Percentiles rank a stretch among this genome's conserved stretches.
phyloP scores from a whole-genome alignment of 2,113 vertebrate genomes.

The Chaetura pelagica region DNA sequence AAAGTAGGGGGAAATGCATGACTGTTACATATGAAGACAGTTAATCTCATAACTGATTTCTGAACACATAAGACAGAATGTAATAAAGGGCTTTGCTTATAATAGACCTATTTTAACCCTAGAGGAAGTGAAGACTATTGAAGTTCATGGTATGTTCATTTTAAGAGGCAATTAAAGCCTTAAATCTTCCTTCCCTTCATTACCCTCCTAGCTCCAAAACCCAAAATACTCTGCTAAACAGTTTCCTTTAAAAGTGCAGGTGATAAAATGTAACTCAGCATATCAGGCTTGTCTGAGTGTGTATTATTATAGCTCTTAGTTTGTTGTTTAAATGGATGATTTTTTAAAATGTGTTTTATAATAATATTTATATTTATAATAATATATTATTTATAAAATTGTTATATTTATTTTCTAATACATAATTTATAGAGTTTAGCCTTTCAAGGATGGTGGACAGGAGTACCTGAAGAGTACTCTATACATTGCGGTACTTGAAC shows the following conservation, averaged over 20 bases:
- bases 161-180: neutral
- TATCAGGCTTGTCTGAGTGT: neutral
- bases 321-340: neutral
- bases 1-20: conserved; percentile 53
- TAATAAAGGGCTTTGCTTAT: conserved; percentile 62
- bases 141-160: neutral
- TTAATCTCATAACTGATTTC: conserved; percentile 74
- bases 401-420: too few relatives aligned
- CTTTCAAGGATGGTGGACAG: neutral
- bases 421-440: neutral
- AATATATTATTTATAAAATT: too few relatives aligned
- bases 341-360: neutral
- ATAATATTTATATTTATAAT: neutral
- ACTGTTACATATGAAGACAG: conserved; percentile 52
- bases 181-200: neutral
- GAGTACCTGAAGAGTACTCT: neutral
- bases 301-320: neutral
- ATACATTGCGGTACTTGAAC: neutral
- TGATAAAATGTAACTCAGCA: neutral
- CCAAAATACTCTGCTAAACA: neutral
- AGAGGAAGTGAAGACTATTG: neutral
- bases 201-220: neutral
- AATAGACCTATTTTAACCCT: conserved; percentile 56
- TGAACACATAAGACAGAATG: conserved; percentile 48
- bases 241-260: neutral